Percentiles rank a stretch among this genome's conserved stretches.
Conservation (phyloP, 2,113 vertebrate species). For the Paradoxurus hermaphroditus region DNA sequence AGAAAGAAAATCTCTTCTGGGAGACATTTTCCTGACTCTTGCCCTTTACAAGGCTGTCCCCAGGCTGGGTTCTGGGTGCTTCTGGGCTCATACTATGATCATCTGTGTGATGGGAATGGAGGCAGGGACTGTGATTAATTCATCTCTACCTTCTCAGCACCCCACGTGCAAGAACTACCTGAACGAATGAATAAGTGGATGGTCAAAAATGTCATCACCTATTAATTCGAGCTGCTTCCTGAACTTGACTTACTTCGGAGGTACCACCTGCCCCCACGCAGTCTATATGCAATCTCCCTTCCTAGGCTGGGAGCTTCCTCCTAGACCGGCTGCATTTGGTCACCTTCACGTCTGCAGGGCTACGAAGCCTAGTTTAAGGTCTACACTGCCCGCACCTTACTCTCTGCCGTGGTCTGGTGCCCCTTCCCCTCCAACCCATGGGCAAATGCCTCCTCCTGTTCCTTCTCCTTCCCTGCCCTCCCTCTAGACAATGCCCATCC, state of each 20-base stretch:
- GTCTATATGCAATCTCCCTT: background rate
- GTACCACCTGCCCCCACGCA: fast-evolving
- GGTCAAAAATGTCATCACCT: background rate
- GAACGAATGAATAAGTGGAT: background rate
- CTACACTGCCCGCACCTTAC: background rate
- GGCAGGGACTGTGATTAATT: background rate
- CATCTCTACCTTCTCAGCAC: background rate
- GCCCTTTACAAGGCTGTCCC: background rate
- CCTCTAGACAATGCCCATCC: background rate
- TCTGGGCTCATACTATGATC: background rate
- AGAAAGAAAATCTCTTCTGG: background rate
- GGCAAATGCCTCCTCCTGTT: background rate
- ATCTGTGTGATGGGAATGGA: background rate
- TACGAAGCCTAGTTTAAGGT: background rate
- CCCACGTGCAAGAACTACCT: background rate
- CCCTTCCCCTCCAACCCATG: background rate
- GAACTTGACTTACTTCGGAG: background rate
- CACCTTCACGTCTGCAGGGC: background rate
- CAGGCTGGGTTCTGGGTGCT: background rate
- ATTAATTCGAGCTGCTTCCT: background rate
- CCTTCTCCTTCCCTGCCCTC: background rate
- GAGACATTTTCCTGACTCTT: background rate
- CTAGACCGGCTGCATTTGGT: background rate
- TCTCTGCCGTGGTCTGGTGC: background rate
- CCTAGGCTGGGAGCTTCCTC: background rate